Conservation (phyloP, 2,797 vertebrate species). For the Rhodeus uyekii region DNA sequence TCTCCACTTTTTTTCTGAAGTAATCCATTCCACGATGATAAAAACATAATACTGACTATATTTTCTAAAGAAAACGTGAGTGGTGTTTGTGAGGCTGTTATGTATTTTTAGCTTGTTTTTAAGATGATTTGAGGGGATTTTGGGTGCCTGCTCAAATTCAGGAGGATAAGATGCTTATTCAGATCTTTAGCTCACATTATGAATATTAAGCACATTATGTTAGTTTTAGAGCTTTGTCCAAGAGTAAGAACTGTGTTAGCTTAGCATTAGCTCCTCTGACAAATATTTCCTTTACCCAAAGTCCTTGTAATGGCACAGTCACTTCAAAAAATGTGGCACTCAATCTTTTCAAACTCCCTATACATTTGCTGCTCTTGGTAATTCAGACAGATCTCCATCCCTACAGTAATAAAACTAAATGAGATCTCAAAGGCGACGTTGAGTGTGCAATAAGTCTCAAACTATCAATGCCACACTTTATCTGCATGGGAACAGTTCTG, state of each 20-base stretch:
- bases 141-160: not conserved
- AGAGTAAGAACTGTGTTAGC: not conserved
- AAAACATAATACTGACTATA: not conserved
- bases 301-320: not conserved
- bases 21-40: not conserved
- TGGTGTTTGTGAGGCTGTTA: not conserved
- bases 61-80: not conserved
- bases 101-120: not conserved
- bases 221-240: not conserved
- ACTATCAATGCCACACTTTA: constrained; percentile 5
- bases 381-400: not conserved
- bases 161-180: not conserved
- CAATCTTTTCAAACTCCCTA: not conserved
- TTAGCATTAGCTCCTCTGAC: not conserved
- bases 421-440: constrained; percentile 13
- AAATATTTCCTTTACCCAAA: not conserved
- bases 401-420: constrained; percentile 12
- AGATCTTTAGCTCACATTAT: not conserved
- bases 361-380: not conserved
- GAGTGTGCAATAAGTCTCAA: not conserved
- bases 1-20: not conserved
- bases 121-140: not conserved
- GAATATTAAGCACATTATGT: not conserved
- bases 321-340: constrained; percentile 1
- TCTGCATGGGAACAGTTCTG: not conserved